These are phyloP conservation scores for Amphiura filiformis DNA, from an alignment of 35 echinoderm and acorn worm genomes.

Conservation along the genomic window DNA sequence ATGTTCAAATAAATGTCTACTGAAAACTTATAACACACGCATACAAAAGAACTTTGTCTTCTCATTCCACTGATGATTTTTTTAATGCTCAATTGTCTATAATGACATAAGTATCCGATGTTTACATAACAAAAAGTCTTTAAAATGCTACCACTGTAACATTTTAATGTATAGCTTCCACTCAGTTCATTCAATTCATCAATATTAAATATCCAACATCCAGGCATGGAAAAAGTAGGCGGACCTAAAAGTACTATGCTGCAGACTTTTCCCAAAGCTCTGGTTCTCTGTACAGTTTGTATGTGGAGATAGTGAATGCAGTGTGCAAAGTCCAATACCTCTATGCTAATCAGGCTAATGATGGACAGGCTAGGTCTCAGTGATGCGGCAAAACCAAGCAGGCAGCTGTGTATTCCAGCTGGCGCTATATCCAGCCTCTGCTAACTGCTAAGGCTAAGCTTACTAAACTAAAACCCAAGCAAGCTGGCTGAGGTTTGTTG, in stretches of 20 bases:
- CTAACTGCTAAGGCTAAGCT: neutral
- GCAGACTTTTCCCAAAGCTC: too few species aligned
- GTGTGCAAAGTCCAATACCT: neutral
- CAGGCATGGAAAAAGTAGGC: slow-evolving; percentile 1
- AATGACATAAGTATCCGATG: too few species aligned
- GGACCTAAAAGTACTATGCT: neutral
- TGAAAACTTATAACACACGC: too few species aligned
- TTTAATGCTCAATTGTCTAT: too few species aligned
- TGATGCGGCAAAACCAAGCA: neutral
- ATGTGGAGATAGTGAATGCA: neutral
- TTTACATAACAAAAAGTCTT: too few species aligned
- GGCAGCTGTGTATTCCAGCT: neutral
- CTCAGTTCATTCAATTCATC: neutral
- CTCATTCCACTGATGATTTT: too few species aligned
- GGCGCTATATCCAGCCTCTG: neutral
- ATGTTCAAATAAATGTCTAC: too few species aligned
- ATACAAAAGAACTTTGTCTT: too few species aligned
- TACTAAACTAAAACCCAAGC: neutral
- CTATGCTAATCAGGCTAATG: neutral
- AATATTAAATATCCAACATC: neutral
- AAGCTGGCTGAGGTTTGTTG: neutral
- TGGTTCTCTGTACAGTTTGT: too few species aligned
- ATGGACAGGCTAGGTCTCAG: neutral
- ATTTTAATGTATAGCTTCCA: too few species aligned
- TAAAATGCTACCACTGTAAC: too few species aligned